phyloP scores from a whole-genome alignment of 2,113 vertebrate genomes.

The Halichoeres trimaculatus region DNA sequence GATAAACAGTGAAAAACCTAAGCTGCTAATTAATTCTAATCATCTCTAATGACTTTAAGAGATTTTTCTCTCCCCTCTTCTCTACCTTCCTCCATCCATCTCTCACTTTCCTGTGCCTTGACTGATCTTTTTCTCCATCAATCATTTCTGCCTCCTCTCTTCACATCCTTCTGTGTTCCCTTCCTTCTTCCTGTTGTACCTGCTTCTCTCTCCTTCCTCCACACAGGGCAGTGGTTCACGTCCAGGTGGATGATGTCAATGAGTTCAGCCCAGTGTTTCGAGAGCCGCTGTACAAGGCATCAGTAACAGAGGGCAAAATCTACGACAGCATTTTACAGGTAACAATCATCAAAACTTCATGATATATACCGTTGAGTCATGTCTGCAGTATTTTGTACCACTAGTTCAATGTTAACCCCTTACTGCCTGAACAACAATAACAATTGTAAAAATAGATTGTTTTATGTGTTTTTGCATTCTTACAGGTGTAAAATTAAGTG shows the following conservation, averaged over 20 bases:
- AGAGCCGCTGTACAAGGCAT: conserved; percentile 89
- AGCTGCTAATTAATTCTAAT: conserved; percentile 27
- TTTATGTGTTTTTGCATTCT: too few relatives aligned
- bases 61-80: conserved; percentile 7
- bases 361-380: too few relatives aligned
- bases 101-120: conserved; percentile 2
- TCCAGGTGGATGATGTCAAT: conserved; percentile 97
- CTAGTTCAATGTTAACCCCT: too few relatives aligned
- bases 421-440: too few relatives aligned
- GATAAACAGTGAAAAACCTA: background rate
- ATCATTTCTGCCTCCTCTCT: conserved; percentile 24
- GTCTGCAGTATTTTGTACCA: background rate
- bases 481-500: too few relatives aligned
- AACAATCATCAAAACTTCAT: background rate
- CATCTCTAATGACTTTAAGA: conserved; percentile 32
- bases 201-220: background rate
- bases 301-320: conserved; percentile 93
- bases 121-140: conserved; percentile 5
- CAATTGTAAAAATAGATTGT: too few relatives aligned
- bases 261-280: conserved; percentile 94
- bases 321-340: conserved; percentile 95
- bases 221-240: conserved; percentile 94
- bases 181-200: background rate
- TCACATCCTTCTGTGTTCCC: background rate
- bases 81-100: conserved; percentile 6